These are phyloP conservation scores for Lasioglossum figueresi DNA, from an alignment of 2,888 invertebrate genomes.

Conservation along the genomic window DNA sequence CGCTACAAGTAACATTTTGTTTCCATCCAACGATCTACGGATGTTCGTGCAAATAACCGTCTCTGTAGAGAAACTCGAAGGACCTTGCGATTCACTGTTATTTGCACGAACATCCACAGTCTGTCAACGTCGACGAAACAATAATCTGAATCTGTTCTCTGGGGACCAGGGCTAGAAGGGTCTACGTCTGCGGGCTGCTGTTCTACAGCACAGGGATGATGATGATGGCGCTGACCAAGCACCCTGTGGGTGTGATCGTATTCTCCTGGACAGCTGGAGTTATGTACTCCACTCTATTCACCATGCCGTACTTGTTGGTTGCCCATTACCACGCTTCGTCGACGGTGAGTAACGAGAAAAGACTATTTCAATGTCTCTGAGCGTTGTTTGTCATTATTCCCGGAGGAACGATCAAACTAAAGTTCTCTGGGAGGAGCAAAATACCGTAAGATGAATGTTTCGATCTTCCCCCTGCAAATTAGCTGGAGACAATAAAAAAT, in stretches of 20 bases:
- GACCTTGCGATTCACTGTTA: not conserved
- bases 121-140: not conserved
- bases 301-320: conserved; percentile 97
- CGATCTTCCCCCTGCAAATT: not conserved
- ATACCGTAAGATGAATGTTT: not conserved
- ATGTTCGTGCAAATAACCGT: not conserved
- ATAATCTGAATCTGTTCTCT: not conserved
- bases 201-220: conserved; percentile 96
- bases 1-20: conserved; percentile 82
- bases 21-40: not conserved
- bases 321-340: conserved; percentile 97
- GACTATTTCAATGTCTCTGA: not conserved
- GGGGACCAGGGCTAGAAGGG: conserved; percentile 90
- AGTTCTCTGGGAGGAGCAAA: not conserved
- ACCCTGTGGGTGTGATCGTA: conserved; percentile 91
- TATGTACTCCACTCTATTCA: conserved; percentile 98
- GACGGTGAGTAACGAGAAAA: conserved; percentile 87
- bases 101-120: not conserved
- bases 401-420: not conserved
- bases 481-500: not conserved
- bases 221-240: conserved; percentile 91
- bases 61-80: not conserved
- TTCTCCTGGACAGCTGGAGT: conserved; percentile 98
- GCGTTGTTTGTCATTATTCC: not conserved
- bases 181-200: conserved; percentile 95